phyloP scores from a whole-genome alignment of 2,797 vertebrate species.

The Alfaro cultratus region DNA sequence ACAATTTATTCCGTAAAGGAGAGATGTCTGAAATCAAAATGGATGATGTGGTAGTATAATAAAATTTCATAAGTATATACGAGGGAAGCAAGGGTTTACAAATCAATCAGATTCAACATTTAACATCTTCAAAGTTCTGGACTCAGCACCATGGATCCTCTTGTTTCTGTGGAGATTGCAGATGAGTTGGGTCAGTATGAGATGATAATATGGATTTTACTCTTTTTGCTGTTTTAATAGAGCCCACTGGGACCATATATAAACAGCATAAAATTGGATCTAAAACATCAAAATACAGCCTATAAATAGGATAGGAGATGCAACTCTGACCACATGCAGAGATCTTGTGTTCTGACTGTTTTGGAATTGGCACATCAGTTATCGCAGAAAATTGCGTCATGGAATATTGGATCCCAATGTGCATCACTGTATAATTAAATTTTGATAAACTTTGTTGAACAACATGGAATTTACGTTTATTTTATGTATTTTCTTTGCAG shows the following conservation, averaged over 20 bases:
- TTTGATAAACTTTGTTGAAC: slow-evolving; percentile 38
- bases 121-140: slow-evolving; percentile 23
- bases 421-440: slow-evolving; percentile 4
- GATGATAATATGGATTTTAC: slow-evolving; percentile 66
- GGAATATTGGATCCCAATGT: slow-evolving; percentile 36
- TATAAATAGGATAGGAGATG: slow-evolving; percentile 46
- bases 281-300: slow-evolving; percentile 58
- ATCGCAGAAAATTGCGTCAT: slow-evolving; percentile 35
- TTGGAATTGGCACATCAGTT: slow-evolving; percentile 21
- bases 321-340: slow-evolving; percentile 13
- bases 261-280: slow-evolving; percentile 49
- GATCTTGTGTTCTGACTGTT: slow-evolving; percentile 21
- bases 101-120: slow-evolving; percentile 20
- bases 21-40: slow-evolving; percentile 20
- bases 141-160: slow-evolving; percentile 32
- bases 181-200: slow-evolving; percentile 52
- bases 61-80: not conserved
- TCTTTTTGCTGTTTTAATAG: slow-evolving; percentile 58
- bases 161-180: slow-evolving; percentile 32
- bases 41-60: not conserved
- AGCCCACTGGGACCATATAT: slow-evolving; percentile 55
- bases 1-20: slow-evolving; percentile 24
- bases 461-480: slow-evolving; percentile 33
- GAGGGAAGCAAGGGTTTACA: slow-evolving; percentile 4
- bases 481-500: slow-evolving; percentile 23